Conservation (phyloP, 1,140 invertebrate species). For the Aphaenogaster ashmeadi region DNA sequence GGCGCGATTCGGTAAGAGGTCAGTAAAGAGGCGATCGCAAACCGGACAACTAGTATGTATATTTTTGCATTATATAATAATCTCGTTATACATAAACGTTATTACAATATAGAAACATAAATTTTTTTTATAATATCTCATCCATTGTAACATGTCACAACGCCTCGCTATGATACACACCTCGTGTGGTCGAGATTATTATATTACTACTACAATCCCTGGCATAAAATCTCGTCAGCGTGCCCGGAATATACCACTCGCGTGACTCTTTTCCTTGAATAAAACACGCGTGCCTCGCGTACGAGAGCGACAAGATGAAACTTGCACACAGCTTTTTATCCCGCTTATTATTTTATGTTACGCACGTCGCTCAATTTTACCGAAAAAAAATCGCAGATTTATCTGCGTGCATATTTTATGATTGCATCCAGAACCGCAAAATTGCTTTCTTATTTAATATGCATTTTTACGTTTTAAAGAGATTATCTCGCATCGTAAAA, state of each 20-base stretch:
- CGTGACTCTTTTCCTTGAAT: slow-evolving; percentile 36
- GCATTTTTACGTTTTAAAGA: not conserved
- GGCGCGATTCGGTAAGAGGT: slow-evolving; percentile 8
- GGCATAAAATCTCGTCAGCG: slow-evolving; percentile 52
- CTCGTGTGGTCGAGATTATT: slow-evolving; percentile 65
- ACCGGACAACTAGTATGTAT: slow-evolving; percentile 81
- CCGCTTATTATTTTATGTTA: slow-evolving; percentile 28
- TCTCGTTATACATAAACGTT: slow-evolving; percentile 81
- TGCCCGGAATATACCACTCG: slow-evolving; percentile 36
- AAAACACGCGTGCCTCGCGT: slow-evolving; percentile 55
- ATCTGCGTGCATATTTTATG: slow-evolving; percentile 3
- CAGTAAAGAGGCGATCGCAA: slow-evolving; percentile 40
- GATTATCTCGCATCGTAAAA: not conserved
- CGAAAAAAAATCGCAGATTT: not conserved
- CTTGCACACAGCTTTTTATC: slow-evolving; percentile 48
- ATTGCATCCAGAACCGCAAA: not conserved
- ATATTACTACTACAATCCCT: slow-evolving; percentile 66
- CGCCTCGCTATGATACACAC: slow-evolving; percentile 73
- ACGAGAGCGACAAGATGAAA: slow-evolving; percentile 56
- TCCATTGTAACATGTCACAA: slow-evolving; percentile 78
- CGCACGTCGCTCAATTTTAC: slow-evolving; percentile 25
- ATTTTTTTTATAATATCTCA: slow-evolving; percentile 79
- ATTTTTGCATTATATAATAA: slow-evolving; percentile 81
- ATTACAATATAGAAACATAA: slow-evolving; percentile 85
- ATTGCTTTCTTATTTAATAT: not conserved